phyloP scores from a whole-genome alignment of 2,797 vertebrate species.

The Chiroxiphia lanceolata region DNA sequence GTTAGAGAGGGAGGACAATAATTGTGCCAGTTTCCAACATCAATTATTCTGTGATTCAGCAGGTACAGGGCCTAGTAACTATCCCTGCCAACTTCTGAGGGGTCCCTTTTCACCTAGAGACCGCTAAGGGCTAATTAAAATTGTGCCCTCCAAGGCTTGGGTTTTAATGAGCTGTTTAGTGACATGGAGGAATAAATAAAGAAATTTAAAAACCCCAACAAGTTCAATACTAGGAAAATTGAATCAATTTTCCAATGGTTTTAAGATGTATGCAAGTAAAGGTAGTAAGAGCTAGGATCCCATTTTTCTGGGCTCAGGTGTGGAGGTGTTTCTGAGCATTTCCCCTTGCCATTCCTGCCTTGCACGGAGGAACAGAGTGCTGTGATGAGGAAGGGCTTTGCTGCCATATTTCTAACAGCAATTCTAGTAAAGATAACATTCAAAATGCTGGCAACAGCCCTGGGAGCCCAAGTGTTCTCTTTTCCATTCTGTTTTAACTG shows the following conservation, averaged over 20 bases:
- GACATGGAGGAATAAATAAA: background rate
- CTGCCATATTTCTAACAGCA: background rate
- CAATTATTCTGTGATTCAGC: background rate
- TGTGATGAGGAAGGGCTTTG: background rate
- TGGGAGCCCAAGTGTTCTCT: background rate
- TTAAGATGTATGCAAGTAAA: background rate
- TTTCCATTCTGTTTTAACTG: background rate
- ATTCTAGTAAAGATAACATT: background rate
- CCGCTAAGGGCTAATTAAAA: conserved; percentile 39
- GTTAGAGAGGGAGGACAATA: background rate
- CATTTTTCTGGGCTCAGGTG: background rate
- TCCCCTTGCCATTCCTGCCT: fast-evolving
- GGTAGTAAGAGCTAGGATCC: background rate
- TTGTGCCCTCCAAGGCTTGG: background rate
- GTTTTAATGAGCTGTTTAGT: conserved; percentile 30
- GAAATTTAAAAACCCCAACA: background rate
- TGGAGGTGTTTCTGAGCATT: background rate
- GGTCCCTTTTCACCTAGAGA: background rate
- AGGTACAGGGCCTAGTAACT: background rate
- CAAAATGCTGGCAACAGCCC: background rate
- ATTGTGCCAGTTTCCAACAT: background rate
- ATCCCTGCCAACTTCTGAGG: background rate
- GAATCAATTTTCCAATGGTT: background rate
- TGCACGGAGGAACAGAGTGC: background rate
- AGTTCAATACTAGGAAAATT: background rate